Evolutionary conservation across 2,113 vertebrate species (phyloP), one percentile per base, ranked within the genome.

Genomic region (Apteryx owenii): DNA sequence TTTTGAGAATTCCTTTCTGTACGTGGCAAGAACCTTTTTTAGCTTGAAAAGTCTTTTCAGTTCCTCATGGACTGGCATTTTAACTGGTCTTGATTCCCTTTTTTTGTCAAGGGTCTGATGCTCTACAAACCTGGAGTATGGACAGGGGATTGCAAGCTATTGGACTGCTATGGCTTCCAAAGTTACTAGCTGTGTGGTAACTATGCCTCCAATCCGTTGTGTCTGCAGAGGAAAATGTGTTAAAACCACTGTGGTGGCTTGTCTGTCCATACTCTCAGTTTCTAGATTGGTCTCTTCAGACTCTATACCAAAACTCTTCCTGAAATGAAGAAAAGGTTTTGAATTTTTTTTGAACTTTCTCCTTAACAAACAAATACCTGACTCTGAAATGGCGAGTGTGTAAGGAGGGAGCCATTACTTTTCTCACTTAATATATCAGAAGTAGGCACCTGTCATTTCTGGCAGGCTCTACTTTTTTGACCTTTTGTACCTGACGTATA

Each of bases 401-500:
- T 70, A 56, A 81, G 58, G 62, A 50, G 38, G n/a, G 84, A 89
- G 81, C 48, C 12, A 2, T 10, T 16, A 22, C 25, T 93, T 86
- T 48, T 42, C 19, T 71, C 15, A 29, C 70, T 87, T 60, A 18
- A 71, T 4, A 29, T 79, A 14, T 66, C 81, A 69, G 87, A 17
- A 91, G 29, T 40, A 76, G 69, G 76, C 58, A 72, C 22, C 64
- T 11, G 7, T 69, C 29, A 4, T 58, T 78, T 29, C 36, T 77
- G 75, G 54, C 85, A 48, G 81, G 75, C 87, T 91, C 54, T 95
- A 71, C 68, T 88, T 87, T 48, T 93, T 79, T 85, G 66, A 56
- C 58, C 40, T 94, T 54, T 12, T 61, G 75, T 33, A 94, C 81
- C 40, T 88, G 71, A 69, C 46, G 46, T 56, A 25, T 5, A 54